These are phyloP conservation scores for Orthosia gothica DNA, from an alignment of 2,888 invertebrate species.

Conservation along the genomic window DNA sequence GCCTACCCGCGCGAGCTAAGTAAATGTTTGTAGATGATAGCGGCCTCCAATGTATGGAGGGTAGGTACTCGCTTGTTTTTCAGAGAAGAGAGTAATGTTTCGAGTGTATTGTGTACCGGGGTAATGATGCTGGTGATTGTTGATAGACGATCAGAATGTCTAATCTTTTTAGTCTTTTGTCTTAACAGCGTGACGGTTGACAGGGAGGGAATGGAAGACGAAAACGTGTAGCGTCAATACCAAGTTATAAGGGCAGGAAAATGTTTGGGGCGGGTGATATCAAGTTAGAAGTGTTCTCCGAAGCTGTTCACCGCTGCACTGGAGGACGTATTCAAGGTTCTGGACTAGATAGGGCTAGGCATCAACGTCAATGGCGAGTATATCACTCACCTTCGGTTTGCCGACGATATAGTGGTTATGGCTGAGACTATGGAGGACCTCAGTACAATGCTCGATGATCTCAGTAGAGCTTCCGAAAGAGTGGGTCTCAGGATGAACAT, in stretches of 20 bases:
- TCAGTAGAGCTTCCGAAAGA: too few relatives aligned
- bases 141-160: constrained; percentile 13
- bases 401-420: too few relatives aligned
- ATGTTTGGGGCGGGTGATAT: background rate
- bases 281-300: background rate
- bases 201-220: background rate
- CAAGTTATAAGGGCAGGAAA: too few relatives aligned
- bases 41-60: constrained; percentile 18
- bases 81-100: constrained; percentile 15
- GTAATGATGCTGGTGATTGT: constrained; percentile 17
- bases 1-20: constrained; percentile 46
- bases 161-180: background rate
- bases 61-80: constrained; percentile 24
- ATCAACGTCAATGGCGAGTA: too few relatives aligned
- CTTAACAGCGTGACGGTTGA: background rate
- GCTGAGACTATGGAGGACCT: too few relatives aligned
- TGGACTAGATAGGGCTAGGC: too few relatives aligned
- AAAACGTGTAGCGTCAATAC: too few relatives aligned
- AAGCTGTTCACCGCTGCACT: too few relatives aligned
- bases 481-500: too few relatives aligned
- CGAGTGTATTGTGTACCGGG: constrained; percentile 5
- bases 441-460: too few relatives aligned
- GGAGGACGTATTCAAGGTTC: too few relatives aligned
- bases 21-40: constrained; percentile 52
- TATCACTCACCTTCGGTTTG: too few relatives aligned